These are phyloP conservation scores for Marmota flaviventris DNA, from an alignment of 2,113 vertebrate species.

Conservation along the genomic window DNA sequence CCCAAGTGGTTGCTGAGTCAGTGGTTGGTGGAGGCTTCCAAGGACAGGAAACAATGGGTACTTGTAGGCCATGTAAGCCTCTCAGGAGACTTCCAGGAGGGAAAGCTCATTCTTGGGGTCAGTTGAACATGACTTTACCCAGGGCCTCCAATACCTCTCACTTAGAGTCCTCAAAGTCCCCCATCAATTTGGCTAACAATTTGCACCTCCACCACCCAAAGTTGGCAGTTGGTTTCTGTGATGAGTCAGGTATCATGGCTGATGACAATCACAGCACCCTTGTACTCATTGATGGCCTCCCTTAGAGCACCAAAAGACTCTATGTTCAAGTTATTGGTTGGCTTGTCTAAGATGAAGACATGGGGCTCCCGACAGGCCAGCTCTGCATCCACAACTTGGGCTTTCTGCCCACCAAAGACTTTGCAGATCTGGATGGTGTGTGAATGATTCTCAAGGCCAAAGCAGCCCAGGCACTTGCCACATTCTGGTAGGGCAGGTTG, in stretches of 20 bases:
- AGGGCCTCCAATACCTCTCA: constrained; percentile 95
- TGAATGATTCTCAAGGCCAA: constrained; percentile 95
- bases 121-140: constrained; percentile 91
- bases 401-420: constrained; percentile 96
- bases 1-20: not conserved
- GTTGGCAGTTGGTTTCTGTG: constrained; percentile 95
- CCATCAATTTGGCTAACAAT: constrained; percentile 94
- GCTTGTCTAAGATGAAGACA: constrained; percentile 96
- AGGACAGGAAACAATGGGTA: not conserved
- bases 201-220: constrained; percentile 95
- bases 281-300: constrained; percentile 96
- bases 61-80: not conserved
- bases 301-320: constrained; percentile 96
- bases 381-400: constrained; percentile 95
- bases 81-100: not conserved
- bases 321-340: constrained; percentile 97
- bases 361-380: constrained; percentile 94
- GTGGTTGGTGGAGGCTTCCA: not conserved
- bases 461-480: constrained; percentile 95
- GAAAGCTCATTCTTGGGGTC: constrained; percentile 81
- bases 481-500: constrained; percentile 95
- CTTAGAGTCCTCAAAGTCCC: constrained; percentile 96
- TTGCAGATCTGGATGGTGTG: constrained; percentile 97
- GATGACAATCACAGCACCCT: constrained; percentile 94
- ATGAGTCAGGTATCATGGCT: constrained; percentile 97